phyloP scores from a whole-genome alignment of 1,140 invertebrate species.

The Drosophila trapezifrons region DNA sequence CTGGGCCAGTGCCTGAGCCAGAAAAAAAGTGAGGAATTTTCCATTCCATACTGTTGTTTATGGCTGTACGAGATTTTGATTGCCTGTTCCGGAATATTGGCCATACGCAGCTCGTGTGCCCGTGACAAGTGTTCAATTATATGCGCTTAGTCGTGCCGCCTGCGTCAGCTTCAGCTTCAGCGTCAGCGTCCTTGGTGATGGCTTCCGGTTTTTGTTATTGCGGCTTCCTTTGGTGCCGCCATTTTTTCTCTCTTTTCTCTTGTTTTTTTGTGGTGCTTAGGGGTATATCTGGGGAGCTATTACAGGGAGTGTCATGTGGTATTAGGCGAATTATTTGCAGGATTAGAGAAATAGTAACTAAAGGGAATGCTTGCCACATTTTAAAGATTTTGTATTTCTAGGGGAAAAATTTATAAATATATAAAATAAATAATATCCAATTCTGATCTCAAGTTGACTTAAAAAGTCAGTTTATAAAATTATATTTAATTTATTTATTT shows the following conservation, averaged over 20 bases:
- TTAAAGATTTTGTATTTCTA: too few species aligned
- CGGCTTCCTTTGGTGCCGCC: neutral
- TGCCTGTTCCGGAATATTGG: slow-evolving; percentile 28
- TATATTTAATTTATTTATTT: neutral
- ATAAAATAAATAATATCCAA: too few species aligned
- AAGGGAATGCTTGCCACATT: neutral
- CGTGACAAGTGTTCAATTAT: slow-evolving; percentile 48
- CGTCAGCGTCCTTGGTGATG: slow-evolving; percentile 27
- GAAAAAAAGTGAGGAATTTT: neutral
- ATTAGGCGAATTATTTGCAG: neutral
- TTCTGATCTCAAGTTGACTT: too few species aligned
- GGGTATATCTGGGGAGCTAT: neutral
- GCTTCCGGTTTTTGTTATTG: slow-evolving; percentile 37
- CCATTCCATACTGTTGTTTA: slow-evolving; percentile 7
- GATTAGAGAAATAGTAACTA: neutral
- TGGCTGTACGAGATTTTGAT: slow-evolving; percentile 19
- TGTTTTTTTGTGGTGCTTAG: neutral
- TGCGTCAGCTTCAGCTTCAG: neutral
- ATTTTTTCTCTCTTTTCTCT: neutral
- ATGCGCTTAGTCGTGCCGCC: slow-evolving; percentile 18
- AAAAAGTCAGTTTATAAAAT: too few species aligned
- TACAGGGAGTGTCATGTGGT: neutral
- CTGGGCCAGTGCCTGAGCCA: neutral
- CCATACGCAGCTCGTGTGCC: slow-evolving; percentile 27
- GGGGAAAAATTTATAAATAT: too few species aligned